Conservation (phyloP, 2,888 invertebrate species). For the Erebia palarica region DNA sequence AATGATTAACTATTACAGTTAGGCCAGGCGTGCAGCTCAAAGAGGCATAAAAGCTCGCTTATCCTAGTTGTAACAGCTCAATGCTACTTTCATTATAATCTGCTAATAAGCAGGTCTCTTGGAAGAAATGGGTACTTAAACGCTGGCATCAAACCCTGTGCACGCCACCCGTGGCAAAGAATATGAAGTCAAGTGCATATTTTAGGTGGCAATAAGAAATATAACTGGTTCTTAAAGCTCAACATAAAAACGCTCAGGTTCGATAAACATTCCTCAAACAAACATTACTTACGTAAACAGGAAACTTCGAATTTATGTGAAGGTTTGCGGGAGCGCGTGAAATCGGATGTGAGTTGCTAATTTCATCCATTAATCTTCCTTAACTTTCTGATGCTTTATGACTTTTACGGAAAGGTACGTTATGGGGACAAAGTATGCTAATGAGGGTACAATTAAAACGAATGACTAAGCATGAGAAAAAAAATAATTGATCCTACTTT, state of each 20-base stretch:
- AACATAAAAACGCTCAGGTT: constrained; percentile 30
- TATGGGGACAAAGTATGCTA: constrained; percentile 11
- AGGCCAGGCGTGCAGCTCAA: too few species aligned
- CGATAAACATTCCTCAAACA: constrained; percentile 34
- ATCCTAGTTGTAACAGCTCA: too few species aligned
- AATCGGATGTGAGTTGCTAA: constrained; percentile 31
- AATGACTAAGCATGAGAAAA: neutral
- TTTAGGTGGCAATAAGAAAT: neutral
- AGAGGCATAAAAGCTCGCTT: too few species aligned
- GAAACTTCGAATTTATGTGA: constrained; percentile 37
- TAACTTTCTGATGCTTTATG: constrained; percentile 27
- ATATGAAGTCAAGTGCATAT: neutral
- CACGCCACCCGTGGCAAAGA: too few species aligned
- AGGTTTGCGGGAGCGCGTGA: constrained; percentile 28
- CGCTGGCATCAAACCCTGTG: too few species aligned
- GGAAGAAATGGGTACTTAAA: too few species aligned
- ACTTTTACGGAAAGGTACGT: constrained; percentile 13
- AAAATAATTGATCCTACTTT: too few species aligned
- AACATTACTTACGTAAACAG: constrained; percentile 33
- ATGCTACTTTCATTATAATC: too few species aligned
- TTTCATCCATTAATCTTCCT: constrained; percentile 35
- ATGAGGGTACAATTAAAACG: neutral
- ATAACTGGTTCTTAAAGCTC: constrained; percentile 14
- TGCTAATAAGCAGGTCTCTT: too few species aligned
- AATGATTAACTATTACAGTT: too few species aligned